Base-by-base conservation (phyloP, 2,113 vertebrate species). In the Dolichotis patagonum region DNA sequence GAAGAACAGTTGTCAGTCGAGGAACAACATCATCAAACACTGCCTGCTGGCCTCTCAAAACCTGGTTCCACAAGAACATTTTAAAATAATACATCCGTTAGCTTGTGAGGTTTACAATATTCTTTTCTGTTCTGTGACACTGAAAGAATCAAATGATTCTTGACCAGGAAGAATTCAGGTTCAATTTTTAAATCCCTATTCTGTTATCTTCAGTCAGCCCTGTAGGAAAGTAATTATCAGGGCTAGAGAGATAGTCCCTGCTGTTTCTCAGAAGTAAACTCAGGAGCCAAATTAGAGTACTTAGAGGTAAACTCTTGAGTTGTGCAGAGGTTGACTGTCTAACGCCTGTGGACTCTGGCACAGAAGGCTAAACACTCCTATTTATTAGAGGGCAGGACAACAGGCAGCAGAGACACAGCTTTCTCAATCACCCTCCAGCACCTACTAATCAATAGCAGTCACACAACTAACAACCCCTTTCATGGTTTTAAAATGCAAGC, bases 401-500 rank as follows among this genome's bases (percentile, higher is more conserved):
- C 19, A 4, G 62, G 77, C 87, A 92, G 65, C 4, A 19, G 94
- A 41, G 91, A 80, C 82, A 12, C 7, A 26, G 91, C 71, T 71
- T 95, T 85, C 90, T 87, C n/a, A 93, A 92, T 43, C n/a, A 17
- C 62, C 52, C 73, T 80, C 38, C 75, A 96, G 84, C 24, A 86
- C 97, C 97, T 94, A 46, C 60, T 87, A 10, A 87, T 95, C 96
- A 84, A 80, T 7, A 52, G 95, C 52, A 97, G 7, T 67, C 89
- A 97, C 91, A 49, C 46, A 85, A 94, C 77, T 88, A 96, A 97
- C 94, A 46, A 63, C 32, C 81, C 30, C 26, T 30, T 11, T 1
- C 4, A 85, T 2, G 65, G 43, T 83, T 94, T 73, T 86, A 98
- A 98, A 98, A 94, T 73, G 1, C 88, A 77, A 94, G 73, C 85